These are phyloP conservation scores for Columba guinea DNA, from an alignment of 2,797 vertebrate genomes.

Conservation along the genomic window DNA sequence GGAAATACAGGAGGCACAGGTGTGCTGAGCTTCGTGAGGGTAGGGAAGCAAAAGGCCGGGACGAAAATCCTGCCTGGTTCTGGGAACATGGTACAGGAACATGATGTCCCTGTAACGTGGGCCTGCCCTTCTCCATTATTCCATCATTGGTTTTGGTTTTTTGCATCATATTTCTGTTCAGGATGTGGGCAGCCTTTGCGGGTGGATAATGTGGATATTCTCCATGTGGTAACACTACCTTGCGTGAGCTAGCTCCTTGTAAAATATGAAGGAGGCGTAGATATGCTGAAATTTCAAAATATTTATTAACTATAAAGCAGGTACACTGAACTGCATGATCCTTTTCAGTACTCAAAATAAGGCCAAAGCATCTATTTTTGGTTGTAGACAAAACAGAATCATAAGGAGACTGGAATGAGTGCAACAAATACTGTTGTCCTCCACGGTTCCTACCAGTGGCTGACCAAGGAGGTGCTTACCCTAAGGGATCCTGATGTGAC, in stretches of 20 bases:
- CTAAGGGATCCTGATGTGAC: background rate
- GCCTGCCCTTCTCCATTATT: background rate
- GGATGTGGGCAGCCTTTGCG: background rate
- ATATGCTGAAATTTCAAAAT: background rate
- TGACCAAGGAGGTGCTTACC: background rate
- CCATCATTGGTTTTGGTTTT: background rate
- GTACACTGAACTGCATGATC: background rate
- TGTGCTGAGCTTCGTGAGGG: background rate
- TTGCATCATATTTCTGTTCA: background rate
- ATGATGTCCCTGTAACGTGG: background rate
- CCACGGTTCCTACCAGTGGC: background rate
- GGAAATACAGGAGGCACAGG: background rate
- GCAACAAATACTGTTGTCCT: background rate
- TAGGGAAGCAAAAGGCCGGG: background rate
- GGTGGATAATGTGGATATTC: background rate
- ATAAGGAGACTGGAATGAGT: background rate
- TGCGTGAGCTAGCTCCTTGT: background rate
- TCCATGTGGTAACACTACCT: background rate
- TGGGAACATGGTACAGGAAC: background rate
- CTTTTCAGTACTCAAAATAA: background rate
- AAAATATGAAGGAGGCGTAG: background rate
- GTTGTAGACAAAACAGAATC: background rate
- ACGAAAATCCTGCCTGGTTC: background rate
- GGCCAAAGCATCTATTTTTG: background rate
- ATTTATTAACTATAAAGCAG: background rate